Conservation (phyloP, 2,888 invertebrate species). For the Ceraclea dissimilis region DNA sequence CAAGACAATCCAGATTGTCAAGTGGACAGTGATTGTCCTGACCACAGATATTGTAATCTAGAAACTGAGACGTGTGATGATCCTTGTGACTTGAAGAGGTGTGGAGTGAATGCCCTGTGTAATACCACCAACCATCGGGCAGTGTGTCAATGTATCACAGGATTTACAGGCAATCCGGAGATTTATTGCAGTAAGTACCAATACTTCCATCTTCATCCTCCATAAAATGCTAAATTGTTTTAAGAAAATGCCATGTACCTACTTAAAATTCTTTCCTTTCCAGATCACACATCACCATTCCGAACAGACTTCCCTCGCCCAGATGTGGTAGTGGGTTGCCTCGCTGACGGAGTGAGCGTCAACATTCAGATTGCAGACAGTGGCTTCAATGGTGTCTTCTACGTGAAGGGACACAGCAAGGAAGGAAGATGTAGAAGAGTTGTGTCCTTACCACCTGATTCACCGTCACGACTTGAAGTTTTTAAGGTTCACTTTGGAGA, state of each 20-base stretch:
- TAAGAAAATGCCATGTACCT: neutral
- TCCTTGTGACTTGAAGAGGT: slow-evolving; percentile 67
- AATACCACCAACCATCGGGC: slow-evolving; percentile 70
- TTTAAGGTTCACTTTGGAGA: slow-evolving; percentile 87
- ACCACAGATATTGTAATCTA: slow-evolving; percentile 65
- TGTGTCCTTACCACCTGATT: slow-evolving; percentile 66
- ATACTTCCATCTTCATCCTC: too few species aligned
- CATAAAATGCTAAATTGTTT: too few species aligned
- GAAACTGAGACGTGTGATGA: slow-evolving; percentile 66
- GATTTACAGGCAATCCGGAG: slow-evolving; percentile 70
- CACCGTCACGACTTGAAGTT: slow-evolving; percentile 59
- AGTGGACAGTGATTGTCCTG: slow-evolving; percentile 66
- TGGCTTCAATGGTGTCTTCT: slow-evolving; percentile 83
- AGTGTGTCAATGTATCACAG: slow-evolving; percentile 68
- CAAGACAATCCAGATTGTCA: slow-evolving; percentile 55
- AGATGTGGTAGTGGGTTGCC: slow-evolving; percentile 80
- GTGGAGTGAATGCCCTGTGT: slow-evolving; percentile 71
- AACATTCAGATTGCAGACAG: slow-evolving; percentile 65
- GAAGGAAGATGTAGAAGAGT: slow-evolving; percentile 82
- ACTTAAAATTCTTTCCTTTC: neutral
- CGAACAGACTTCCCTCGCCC: slow-evolving; percentile 79
- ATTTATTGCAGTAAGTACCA: slow-evolving; percentile 59
- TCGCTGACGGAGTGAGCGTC: slow-evolving; percentile 87
- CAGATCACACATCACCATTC: slow-evolving; percentile 40
- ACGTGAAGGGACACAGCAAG: slow-evolving; percentile 92